Evolutionary conservation across 2,113 vertebrate genomes (phyloP).

Genomic region (Semnornis frantzii): DNA sequence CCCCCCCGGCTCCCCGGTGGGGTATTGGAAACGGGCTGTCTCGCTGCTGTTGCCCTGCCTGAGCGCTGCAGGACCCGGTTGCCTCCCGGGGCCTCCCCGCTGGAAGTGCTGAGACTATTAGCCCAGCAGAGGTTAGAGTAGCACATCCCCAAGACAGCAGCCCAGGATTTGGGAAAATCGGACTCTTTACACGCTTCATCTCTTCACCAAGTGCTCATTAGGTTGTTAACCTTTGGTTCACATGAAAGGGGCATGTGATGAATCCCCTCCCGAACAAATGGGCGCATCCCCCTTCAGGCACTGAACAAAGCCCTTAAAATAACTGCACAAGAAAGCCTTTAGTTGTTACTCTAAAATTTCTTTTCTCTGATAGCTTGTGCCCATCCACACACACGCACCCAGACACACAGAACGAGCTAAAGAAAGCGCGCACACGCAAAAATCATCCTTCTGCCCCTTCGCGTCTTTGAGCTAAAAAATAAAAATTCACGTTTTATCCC

Average conservation of each 20-base stretch:
- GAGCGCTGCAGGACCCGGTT: conserved; percentile 75
- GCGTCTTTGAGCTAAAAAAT: neutral
- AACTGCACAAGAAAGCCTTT: conserved; percentile 75
- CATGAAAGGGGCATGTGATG: conserved; percentile 80
- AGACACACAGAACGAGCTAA: neutral
- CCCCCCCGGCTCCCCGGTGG: conserved; percentile 81
- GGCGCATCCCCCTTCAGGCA: conserved; percentile 82
- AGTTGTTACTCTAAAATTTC: conserved; percentile 76
- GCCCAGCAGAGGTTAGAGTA: conserved; percentile 86
- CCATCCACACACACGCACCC: conserved; percentile 34
- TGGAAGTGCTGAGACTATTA: conserved; percentile 77
- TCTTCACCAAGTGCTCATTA: conserved; percentile 84
- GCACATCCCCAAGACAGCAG: conserved; percentile 80
- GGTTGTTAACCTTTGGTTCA: conserved; percentile 88
- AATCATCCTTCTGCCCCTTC: neutral
- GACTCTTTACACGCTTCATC: conserved; percentile 87
- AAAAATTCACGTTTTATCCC: neutral
- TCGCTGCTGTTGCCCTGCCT: conserved; percentile 78
- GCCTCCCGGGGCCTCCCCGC: conserved; percentile 81
- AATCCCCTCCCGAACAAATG: conserved; percentile 75
- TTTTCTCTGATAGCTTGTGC: conserved; percentile 53
- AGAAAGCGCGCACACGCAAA: neutral
- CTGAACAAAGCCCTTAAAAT: conserved; percentile 79
- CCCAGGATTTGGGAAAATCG: conserved; percentile 74
- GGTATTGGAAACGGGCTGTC: conserved; percentile 77